A percentile compares a stretch with the other conserved stretches of the same genome.
Evolutionary conservation across 2,797 vertebrate species (phyloP).

Genomic region (Betta splendens): DNA sequence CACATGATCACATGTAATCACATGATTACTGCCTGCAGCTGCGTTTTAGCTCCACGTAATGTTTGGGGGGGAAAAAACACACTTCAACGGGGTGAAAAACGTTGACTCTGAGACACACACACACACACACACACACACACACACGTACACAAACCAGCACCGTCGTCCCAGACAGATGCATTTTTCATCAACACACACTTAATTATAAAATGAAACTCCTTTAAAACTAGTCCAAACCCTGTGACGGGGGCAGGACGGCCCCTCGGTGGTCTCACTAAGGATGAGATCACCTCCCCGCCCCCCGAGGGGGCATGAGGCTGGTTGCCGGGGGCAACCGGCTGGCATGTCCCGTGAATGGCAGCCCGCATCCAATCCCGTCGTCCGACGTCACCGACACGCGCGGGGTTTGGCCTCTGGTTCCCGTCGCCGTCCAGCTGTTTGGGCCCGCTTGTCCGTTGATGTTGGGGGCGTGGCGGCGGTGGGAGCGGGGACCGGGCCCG

Average conservation of each 20-base stretch:
- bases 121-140: slow-evolving; percentile 25
- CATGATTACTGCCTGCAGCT: slow-evolving; percentile 36
- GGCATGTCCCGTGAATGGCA: slow-evolving; percentile 61
- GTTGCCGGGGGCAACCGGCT: slow-evolving; percentile 48
- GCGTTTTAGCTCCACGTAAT: slow-evolving; percentile 48
- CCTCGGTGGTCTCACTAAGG: slow-evolving; percentile 12
- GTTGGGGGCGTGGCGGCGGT: slow-evolving; percentile 10
- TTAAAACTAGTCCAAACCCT: slow-evolving; percentile 9
- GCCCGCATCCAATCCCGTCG: slow-evolving; percentile 36
- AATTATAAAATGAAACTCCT: slow-evolving; percentile 5
- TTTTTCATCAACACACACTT: slow-evolving; percentile 1
- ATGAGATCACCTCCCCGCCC: slow-evolving; percentile 46
- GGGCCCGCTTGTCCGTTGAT: slow-evolving; percentile 22
- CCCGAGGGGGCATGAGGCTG: slow-evolving; percentile 24
- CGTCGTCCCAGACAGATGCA: too few relatives aligned
- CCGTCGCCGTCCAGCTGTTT: slow-evolving; percentile 13
- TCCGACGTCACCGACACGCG: slow-evolving; percentile 42
- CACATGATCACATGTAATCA: slow-evolving; percentile 42
- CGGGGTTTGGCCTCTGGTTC: slow-evolving; percentile 10
- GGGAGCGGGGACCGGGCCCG: slow-evolving; percentile 40
- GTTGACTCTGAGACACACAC: slow-evolving; percentile 1
- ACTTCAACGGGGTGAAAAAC: slow-evolving; percentile 38
- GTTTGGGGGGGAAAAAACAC: slow-evolving; percentile 52
- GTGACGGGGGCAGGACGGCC: slow-evolving; percentile 5
- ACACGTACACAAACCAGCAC: too few relatives aligned